Conservation (phyloP, 2,888 invertebrate species). For the Drosophila greeni region DNA sequence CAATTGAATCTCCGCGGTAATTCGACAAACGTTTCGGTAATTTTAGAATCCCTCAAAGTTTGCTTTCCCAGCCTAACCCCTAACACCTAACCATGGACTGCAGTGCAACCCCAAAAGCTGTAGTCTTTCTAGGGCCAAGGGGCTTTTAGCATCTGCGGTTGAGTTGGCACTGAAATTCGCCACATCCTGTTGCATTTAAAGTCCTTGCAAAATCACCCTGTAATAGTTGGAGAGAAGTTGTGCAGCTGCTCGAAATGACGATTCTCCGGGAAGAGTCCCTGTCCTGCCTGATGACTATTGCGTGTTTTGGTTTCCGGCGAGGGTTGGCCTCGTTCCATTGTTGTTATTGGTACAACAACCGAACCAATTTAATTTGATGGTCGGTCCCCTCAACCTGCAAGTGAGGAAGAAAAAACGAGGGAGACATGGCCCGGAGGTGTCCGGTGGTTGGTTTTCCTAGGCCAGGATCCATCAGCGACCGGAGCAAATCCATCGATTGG, state of each 20-base stretch:
- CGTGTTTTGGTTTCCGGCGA: conserved; percentile 58
- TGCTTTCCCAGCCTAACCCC: conserved; percentile 50
- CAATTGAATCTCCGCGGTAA: conserved; percentile 54
- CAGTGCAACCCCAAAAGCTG: conserved; percentile 32
- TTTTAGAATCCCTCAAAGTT: conserved; percentile 24
- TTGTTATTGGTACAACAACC: conserved; percentile 68
- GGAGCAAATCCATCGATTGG: conserved; percentile 53
- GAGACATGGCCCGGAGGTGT: conserved; percentile 13
- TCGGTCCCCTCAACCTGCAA: conserved; percentile 48
- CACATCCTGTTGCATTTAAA: conserved; percentile 65
- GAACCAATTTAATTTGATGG: conserved; percentile 64
- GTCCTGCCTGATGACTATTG: conserved; percentile 46
- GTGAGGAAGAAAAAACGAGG: background rate
- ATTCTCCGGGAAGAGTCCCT: conserved; percentile 9
- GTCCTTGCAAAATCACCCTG: conserved; percentile 31
- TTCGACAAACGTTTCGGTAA: conserved; percentile 50
- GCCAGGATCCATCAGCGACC: conserved; percentile 26
- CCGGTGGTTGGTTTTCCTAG: conserved; percentile 37
- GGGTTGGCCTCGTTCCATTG: conserved; percentile 53
- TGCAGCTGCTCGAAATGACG: conserved; percentile 41
- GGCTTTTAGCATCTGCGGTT: conserved; percentile 52
- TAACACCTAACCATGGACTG: conserved; percentile 25
- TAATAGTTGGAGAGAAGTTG: conserved; percentile 8
- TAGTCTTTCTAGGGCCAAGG: conserved; percentile 7
- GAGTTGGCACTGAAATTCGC: conserved; percentile 50